Percentiles rank a stretch among this genome's conserved stretches.
Evolutionary conservation across 2,113 vertebrate genomes (phyloP).

Genomic region (Bothrops jararaca): DNA sequence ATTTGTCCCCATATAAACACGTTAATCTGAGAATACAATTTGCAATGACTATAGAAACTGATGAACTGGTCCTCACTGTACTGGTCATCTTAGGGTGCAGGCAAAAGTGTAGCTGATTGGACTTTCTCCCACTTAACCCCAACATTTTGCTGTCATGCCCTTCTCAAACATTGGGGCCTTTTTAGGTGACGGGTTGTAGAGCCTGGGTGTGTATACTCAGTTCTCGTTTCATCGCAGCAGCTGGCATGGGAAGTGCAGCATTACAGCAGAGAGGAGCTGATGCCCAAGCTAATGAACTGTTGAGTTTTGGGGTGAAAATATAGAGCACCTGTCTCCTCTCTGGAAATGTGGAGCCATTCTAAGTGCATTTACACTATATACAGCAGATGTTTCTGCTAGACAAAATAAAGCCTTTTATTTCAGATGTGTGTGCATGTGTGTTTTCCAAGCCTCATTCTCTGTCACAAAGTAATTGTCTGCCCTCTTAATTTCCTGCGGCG

Average conservation of each 20-base stretch:
- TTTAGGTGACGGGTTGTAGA: background rate
- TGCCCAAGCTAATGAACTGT: background rate
- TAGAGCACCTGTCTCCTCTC: background rate
- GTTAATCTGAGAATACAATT: background rate
- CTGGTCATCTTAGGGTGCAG: background rate
- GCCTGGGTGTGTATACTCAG: background rate
- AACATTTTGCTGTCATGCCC: background rate
- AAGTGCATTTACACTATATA: background rate
- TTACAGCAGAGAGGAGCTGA: background rate
- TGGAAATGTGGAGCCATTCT: background rate
- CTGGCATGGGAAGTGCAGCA: rapidly evolving
- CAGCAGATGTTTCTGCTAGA: background rate
- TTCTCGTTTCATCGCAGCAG: background rate
- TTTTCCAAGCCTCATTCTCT: background rate
- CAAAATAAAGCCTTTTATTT: conserved; percentile 16
- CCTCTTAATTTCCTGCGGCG: conserved; percentile 30
- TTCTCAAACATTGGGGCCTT: background rate
- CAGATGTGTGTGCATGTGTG: background rate
- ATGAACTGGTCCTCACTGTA: background rate
- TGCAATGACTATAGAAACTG: background rate
- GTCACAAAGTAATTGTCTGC: conserved; percentile 31
- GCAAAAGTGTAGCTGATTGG: background rate
- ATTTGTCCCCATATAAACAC: background rate
- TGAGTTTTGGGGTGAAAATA: background rate
- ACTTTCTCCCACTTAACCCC: background rate